Conservation (phyloP, 2,888 invertebrate genomes). For the Cotesia congregata region DNA sequence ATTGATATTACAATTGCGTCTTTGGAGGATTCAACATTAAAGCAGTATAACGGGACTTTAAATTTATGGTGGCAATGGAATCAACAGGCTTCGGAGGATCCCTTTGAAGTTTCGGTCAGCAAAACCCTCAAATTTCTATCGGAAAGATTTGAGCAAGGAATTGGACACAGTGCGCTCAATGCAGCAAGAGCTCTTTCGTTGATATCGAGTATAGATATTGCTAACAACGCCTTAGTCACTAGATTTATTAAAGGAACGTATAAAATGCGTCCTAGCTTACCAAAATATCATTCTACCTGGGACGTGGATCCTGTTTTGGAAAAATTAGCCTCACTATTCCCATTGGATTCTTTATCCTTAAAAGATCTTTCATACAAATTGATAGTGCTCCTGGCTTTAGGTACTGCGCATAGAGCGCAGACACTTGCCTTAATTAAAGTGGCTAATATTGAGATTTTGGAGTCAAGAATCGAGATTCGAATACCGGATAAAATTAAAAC, state of each 20-base stretch:
- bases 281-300: slow-evolving; percentile 32
- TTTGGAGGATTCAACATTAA: slow-evolving; percentile 39
- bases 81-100: neutral
- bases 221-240: slow-evolving; percentile 16
- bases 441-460: slow-evolving; percentile 23
- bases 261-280: slow-evolving; percentile 25
- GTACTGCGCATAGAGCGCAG: slow-evolving; percentile 41
- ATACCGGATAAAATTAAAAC: slow-evolving; percentile 25
- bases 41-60: slow-evolving; percentile 40
- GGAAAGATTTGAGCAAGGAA: slow-evolving; percentile 22
- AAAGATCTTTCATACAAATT: slow-evolving; percentile 32
- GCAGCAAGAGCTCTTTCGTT: slow-evolving; percentile 25
- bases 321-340: slow-evolving; percentile 19
- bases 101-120: slow-evolving; percentile 8
- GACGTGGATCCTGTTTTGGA: slow-evolving; percentile 23
- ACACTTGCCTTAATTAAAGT: slow-evolving; percentile 36
- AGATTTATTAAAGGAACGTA: slow-evolving; percentile 35
- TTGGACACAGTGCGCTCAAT: slow-evolving; percentile 22
- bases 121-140: slow-evolving; percentile 25
- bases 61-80: slow-evolving; percentile 49
- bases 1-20: slow-evolving; percentile 45
- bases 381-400: slow-evolving; percentile 33
- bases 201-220: slow-evolving; percentile 26
- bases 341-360: slow-evolving; percentile 18
- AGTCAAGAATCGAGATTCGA: slow-evolving; percentile 17